Conservation (phyloP, 2,888 invertebrate genomes). For the Rotaria magnacalcarata region DNA sequence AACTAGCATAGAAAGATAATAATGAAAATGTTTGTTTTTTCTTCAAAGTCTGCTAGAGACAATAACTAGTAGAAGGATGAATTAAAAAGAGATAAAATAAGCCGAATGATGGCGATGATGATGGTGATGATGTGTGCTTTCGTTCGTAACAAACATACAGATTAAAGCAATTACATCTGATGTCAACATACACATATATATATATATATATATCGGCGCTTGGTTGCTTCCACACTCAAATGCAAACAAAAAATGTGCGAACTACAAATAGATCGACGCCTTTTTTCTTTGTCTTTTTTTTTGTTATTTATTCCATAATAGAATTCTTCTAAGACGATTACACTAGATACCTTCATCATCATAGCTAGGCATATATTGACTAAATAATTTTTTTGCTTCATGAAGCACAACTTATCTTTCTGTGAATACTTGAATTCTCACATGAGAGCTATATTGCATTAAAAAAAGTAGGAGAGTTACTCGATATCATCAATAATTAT, state of each 20-base stretch:
- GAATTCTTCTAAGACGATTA: neutral
- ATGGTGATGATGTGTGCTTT: neutral
- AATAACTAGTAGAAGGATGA: neutral
- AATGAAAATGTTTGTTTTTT: neutral
- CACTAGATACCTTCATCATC: neutral
- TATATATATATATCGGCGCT: neutral
- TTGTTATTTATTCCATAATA: neutral
- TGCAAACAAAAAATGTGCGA: neutral
- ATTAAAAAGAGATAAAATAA: neutral
- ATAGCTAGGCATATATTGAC: neutral
- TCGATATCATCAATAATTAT: neutral
- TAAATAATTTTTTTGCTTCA: neutral
- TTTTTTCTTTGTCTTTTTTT: neutral
- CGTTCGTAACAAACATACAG: slow-evolving; percentile 1
- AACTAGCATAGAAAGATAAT: neutral
- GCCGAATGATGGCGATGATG: neutral
- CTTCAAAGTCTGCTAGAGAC: neutral
- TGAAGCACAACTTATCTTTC: neutral
- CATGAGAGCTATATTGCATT: neutral
- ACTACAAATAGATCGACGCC: neutral
- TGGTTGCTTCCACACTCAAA: neutral
- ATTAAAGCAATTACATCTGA: neutral
- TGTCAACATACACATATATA: slow-evolving; percentile 6
- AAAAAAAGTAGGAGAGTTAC: neutral
- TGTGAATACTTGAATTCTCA: neutral